Base-by-base conservation (phyloP, 2,888 invertebrate species). In the Pycnomerus fuliginosus region DNA sequence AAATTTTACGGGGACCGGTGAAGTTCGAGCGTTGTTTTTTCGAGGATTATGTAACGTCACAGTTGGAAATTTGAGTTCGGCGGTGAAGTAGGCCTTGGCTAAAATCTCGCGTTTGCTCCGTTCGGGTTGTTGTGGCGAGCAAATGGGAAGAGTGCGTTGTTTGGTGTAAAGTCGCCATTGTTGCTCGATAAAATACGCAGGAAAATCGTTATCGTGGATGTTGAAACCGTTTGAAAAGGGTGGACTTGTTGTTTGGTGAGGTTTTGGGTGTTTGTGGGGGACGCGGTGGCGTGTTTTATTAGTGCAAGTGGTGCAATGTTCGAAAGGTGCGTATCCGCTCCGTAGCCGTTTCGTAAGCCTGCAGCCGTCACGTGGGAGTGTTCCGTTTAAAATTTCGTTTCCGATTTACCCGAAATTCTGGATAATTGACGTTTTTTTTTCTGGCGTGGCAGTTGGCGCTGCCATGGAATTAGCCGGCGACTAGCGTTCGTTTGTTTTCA, bases 281-380 rank as follows among this genome's bases (percentile, higher is more conserved):
- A n/a, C n/a, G n/a, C n/a, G n/a, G n/a, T n/a, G n/a, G n/a, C n/a
- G n/a, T n/a, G n/a, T n/a, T n/a, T n/a, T n/a, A n/a, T n/a, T n/a
- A n/a, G n/a, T n/a, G n/a, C n/a, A n/a, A 7, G 68, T 71, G 71
- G 70, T 69, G 71, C 68, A 71, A 71, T 69, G 69, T 71, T 70
- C 66, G 64, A 63, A 61, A 67, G 67, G 68, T 67, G 68, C 68
- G 68, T 66, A 64, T 65, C 54, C 61, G 60, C 50, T 54, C 55
- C 58, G 56, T 59, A 57, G 58, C 58, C 62, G 65, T 69, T 68
- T 69, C 65, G 60, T 69, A 66, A 67, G 67, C 62, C 64, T 61
- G 10, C 10, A 8, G 7, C 55, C 57, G 62, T 65, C 67, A 67
- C 66, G 65, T 65, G 66, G 64, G 64, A 63, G 63, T 60, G 60